Evolutionary conservation across 2,113 vertebrate species (phyloP), one percentile per base, ranked within the genome.

Genomic region (Aix galericulata): DNA sequence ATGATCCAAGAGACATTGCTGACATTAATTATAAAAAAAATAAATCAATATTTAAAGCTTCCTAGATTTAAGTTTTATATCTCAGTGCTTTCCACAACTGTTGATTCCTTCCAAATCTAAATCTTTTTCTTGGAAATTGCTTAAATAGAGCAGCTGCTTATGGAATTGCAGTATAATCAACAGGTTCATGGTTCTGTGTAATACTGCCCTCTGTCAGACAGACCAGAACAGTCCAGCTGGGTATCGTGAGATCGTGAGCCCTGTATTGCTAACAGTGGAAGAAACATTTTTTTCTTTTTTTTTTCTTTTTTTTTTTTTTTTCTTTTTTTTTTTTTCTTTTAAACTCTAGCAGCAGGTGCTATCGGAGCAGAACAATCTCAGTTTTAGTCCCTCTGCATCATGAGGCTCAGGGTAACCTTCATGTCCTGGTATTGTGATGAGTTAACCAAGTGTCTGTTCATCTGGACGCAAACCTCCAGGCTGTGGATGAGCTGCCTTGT

Each of bases 131-230:
- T 93, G 64, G 11, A 26, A 92, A 72, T 84, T 94, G 53, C 62
- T 91, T 94, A 93, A 90, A 75, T 90, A 53, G 82, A 93, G 34
- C 13, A 87, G 26, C 50, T 87, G 34, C 50, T 89, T 93, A 42
- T 81, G 82, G 88, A 89, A 88, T 68, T 83, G 17, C 42, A 81
- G 42, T 84, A 26, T 44, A 75, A 86, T 75, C 56, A 88, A 64
- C 20, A 64, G 86, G 60, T 38, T 83, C 31, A 11, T 60, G 78
- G 22, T 48, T 94, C 79, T 95, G 85, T 86, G 46, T 92, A 88
- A 93, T 78, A 34, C 90, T 96, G 92, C 94, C 93, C 90, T 95
- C 94, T 95, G 68, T 71, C 88, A 95, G 86, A 90, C 46, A 94
- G 79, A 93, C 44, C 56, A 50, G 46, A 67, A 38, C 48, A 88